Base-by-base conservation (phyloP, 2,113 vertebrate genomes). In the Nansenia antarctica region DNA sequence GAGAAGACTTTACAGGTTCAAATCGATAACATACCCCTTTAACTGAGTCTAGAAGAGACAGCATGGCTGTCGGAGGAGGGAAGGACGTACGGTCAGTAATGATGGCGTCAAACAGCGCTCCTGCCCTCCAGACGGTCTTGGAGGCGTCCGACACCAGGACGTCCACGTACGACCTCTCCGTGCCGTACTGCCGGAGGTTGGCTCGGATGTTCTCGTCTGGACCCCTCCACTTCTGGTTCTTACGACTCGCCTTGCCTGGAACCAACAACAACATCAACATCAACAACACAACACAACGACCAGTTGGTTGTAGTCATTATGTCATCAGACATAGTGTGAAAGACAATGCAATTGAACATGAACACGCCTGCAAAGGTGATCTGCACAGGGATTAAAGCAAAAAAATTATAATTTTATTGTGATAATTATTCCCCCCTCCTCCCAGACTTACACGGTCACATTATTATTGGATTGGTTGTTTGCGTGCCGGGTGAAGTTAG, bases 141-240 rank as follows among this genome's bases (percentile, higher is more conserved):
- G 98, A 96, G 3, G 94, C 97, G 65, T 99, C 98, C 55, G 95
- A 95, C 82, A 99, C 91, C 11, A 99, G 91, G 0, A 97, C 93
- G 53, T 99, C 98, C 0, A 98, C 74, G 49, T 98, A 99, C 52
- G 91, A 90, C 29, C 91, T 89, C 87, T 98, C 96, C 62, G 92
- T 88, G 22, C 94, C 96, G 29, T 99, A 99, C 69, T 99, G 98
- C 3, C 97, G 89, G 65, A 99, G 91, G 78, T 99, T 99, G 49
- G 98, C 97, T 86, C 94, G 87, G 79, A 99, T 99, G 35, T 99
- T 99, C 85, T 99, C 97, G 88, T 99, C 98, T 0, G 97, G 98
- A 34, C 97, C 97, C 85, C 98, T 93, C 98, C 98, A 99, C 67
- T 96, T 98, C 85, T 99, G 97, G 85, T 97, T 95, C 87, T 94